phyloP scores from a whole-genome alignment of 2,113 vertebrate genomes.

The Axis porcinus region DNA sequence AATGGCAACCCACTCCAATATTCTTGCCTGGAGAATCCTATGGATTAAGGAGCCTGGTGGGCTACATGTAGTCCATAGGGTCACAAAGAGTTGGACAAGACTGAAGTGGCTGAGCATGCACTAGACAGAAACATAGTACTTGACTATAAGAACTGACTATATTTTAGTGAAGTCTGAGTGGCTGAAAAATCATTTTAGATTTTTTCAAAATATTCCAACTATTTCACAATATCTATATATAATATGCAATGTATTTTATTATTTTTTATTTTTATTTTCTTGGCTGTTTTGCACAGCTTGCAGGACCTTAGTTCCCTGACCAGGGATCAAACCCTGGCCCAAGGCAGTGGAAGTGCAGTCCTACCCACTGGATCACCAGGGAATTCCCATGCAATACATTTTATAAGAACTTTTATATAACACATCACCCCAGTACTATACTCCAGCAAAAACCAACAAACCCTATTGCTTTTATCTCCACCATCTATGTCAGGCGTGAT shows the following conservation, averaged over 20 bases:
- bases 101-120: not conserved
- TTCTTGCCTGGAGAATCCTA: not conserved
- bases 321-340: not conserved
- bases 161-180: not conserved
- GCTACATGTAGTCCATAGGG: not conserved
- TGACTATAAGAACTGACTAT: not conserved
- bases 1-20: not conserved
- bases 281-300: not conserved
- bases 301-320: not conserved
- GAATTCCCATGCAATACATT: not conserved
- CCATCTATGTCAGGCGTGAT: not conserved
- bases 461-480: conserved; percentile 5
- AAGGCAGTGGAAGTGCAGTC: not conserved
- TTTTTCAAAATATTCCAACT: not conserved
- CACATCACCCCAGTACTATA: not conserved
- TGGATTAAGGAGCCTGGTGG: not conserved
- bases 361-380: not conserved
- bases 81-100: not conserved
- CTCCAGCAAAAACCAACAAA: not conserved
- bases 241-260: not conserved
- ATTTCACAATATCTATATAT: not conserved
- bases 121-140: not conserved
- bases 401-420: not conserved
- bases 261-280: not conserved
- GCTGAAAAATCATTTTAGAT: not conserved